These are phyloP conservation scores for Melanotaenia maccullochi DNA, from an alignment of 2,797 vertebrate genomes.

Conservation along the genomic window DNA sequence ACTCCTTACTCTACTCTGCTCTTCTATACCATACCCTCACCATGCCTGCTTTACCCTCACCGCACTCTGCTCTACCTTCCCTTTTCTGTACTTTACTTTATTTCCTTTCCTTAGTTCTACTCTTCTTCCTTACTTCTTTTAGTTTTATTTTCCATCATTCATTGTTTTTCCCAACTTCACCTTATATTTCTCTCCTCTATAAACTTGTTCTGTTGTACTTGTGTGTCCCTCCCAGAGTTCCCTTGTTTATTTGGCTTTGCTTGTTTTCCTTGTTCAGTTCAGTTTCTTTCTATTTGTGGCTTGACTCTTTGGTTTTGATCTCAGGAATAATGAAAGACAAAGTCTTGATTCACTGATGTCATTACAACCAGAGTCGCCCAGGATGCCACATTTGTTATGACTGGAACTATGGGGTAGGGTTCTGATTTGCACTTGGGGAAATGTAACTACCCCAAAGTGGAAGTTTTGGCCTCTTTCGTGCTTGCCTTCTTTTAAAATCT, in stretches of 20 bases:
- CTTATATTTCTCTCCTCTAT: conserved; percentile 4
- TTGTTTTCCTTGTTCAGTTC: conserved; percentile 59
- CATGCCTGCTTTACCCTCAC: no score
- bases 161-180: neutral
- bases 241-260: conserved; percentile 53
- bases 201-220: conserved; percentile 10
- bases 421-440: conserved; percentile 28
- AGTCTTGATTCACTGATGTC: conserved; percentile 57
- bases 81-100: neutral
- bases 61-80: neutral
- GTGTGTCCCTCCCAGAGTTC: conserved; percentile 32
- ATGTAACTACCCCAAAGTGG: conserved; percentile 33
- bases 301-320: conserved; percentile 52
- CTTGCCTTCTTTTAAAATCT: neutral
- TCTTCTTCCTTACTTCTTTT: neutral
- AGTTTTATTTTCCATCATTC: neutral
- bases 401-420: conserved; percentile 44
- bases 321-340: conserved; percentile 61
- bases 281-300: conserved; percentile 61
- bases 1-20: no score
- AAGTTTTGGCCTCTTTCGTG: conserved; percentile 4
- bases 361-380: conserved; percentile 60
- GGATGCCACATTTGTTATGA: conserved; percentile 68
- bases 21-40: no score
- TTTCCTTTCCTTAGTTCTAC: neutral